Conservation (phyloP, 2,888 invertebrate genomes). For the Homarus gammarus region DNA sequence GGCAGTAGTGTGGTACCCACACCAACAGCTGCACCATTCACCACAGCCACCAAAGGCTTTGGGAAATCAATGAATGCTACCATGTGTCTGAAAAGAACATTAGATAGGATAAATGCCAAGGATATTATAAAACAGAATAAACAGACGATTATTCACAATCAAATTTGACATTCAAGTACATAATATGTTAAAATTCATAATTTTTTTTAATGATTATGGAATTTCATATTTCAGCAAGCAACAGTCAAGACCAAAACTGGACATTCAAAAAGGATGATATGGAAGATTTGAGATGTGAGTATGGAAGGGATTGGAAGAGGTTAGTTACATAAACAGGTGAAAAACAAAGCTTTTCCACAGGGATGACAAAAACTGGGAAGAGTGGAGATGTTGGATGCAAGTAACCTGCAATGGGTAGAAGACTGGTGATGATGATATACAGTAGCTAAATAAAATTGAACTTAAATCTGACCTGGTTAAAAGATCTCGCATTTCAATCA, state of each 20-base stretch:
- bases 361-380: not conserved
- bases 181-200: not conserved
- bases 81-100: conserved; percentile 83
- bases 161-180: not conserved
- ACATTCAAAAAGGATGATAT: no score
- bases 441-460: no score
- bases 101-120: no score
- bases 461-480: conserved; percentile 56
- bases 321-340: no score
- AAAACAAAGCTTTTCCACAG: not conserved
- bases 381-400: not conserved
- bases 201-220: no score
- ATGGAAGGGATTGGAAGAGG: no score
- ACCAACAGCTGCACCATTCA: conserved; percentile 97
- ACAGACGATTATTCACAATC: not conserved
- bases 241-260: no score
- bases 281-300: no score
- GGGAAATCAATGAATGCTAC: conserved; percentile 90
- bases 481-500: conserved; percentile 77
- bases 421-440: no score
- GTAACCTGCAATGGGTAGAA: no score
- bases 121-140: no score
- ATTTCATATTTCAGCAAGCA: no score
- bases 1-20: conserved; percentile 91
- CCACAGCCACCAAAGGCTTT: conserved; percentile 90